Evolutionary conservation across 2,888 invertebrate genomes (phyloP).

Genomic region (Oeneis ivallda): DNA sequence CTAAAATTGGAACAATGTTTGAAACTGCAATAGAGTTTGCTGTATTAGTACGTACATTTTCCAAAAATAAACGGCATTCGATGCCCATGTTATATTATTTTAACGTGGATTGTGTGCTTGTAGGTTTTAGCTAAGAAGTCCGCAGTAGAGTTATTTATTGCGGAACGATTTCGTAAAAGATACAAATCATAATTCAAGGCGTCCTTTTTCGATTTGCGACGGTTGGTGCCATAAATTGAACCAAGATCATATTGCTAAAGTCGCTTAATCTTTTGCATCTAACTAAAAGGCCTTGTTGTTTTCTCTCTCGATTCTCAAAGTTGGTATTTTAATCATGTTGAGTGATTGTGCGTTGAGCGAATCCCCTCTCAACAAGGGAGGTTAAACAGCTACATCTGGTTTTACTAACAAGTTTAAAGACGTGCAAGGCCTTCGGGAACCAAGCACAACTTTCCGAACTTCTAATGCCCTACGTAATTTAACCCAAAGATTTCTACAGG

Average conservation of each 20-base stretch:
- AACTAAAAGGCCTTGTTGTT: background rate
- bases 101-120: constrained; percentile 16
- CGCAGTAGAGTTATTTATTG: constrained; percentile 16
- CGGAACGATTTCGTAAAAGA: background rate
- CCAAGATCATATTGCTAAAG: background rate
- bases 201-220: background rate
- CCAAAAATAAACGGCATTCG: constrained; percentile 18
- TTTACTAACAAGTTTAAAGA: background rate
- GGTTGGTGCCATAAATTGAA: background rate
- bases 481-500: background rate
- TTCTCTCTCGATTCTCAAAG: background rate
- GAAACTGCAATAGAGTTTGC: constrained; percentile 3
- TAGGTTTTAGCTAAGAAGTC: constrained; percentile 10
- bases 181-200: background rate
- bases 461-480: background rate
- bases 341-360: background rate
- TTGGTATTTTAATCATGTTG: background rate
- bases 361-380: too few species aligned
- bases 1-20: background rate
- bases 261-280: background rate
- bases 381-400: background rate
- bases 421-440: background rate
- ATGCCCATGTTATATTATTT: constrained; percentile 13
- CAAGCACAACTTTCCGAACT: background rate
- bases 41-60: constrained; percentile 3